These are phyloP conservation scores for Lutjanus argentimaculatus DNA, from an alignment of 2,797 vertebrate genomes.

Conservation along the genomic window DNA sequence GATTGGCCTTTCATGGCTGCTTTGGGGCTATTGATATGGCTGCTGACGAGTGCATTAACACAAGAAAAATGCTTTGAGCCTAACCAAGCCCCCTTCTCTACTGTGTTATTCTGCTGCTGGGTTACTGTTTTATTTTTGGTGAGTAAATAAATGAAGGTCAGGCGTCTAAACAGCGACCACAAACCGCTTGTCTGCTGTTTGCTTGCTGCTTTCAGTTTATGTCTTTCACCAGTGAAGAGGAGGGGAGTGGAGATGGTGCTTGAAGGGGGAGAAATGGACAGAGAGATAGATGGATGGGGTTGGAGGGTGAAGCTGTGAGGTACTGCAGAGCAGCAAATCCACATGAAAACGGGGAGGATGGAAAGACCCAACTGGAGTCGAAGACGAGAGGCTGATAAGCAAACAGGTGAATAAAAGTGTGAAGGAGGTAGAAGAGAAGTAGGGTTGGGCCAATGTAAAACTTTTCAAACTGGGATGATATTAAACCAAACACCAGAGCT, in stretches of 20 bases:
- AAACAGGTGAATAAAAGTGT: conserved; percentile 47
- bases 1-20: conserved; percentile 68
- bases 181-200: conserved; percentile 25
- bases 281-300: conserved; percentile 17
- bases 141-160: conserved; percentile 30
- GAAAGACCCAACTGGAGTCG: conserved; percentile 28
- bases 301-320: conserved; percentile 33
- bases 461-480: too few species aligned
- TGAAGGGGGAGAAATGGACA: conserved; percentile 12
- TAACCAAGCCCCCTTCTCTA: neutral
- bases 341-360: conserved; percentile 6
- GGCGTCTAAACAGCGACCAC: conserved; percentile 15
- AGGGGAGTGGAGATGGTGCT: neutral
- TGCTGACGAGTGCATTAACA: conserved; percentile 63
- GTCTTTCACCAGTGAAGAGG: conserved; percentile 12
- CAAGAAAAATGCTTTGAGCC: conserved; percentile 20
- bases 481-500: too few species aligned
- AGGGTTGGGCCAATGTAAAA: too few species aligned
- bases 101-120: conserved; percentile 5
- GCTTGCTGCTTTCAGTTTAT: neutral
- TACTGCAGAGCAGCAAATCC: conserved; percentile 43
- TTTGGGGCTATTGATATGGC: conserved; percentile 68
- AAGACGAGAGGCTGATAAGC: conserved; percentile 52
- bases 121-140: conserved; percentile 21
- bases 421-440: neutral